Evolutionary conservation across 2,888 invertebrate genomes (phyloP).

Genomic region (Glaucopsyche alexis): DNA sequence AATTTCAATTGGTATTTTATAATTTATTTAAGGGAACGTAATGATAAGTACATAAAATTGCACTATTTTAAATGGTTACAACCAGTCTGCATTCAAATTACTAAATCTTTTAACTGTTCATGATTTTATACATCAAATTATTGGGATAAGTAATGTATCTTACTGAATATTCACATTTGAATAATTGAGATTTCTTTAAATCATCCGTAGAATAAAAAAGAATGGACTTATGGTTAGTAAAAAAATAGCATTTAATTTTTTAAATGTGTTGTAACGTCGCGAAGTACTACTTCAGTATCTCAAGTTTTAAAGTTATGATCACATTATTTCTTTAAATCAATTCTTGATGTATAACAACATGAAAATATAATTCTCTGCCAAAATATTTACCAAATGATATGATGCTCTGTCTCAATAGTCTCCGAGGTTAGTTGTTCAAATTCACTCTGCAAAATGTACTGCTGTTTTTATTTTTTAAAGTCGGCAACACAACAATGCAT

Average conservation of each 20-base stretch:
- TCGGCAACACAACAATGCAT: constrained; percentile 4
- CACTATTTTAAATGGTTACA: constrained; percentile 18
- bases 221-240: too few species aligned
- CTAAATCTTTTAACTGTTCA: not conserved
- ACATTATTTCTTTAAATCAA: not conserved
- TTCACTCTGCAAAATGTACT: constrained; percentile 11
- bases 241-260: too few species aligned
- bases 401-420: constrained; percentile 12
- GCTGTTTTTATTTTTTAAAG: constrained; percentile 4
- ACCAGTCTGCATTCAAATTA: constrained; percentile 12
- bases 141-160: not conserved
- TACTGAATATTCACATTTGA: not conserved
- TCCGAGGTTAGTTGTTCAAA: constrained; percentile 12
- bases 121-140: not conserved
- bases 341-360: not conserved
- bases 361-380: not conserved
- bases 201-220: too few species aligned
- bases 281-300: not conserved
- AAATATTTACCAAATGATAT: constrained; percentile 28
- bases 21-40: constrained; percentile 37
- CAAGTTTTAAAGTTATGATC: not conserved
- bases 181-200: too few species aligned
- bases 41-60: constrained; percentile 28
- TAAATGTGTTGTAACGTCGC: not conserved
- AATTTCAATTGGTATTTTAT: constrained; percentile 42